Evolutionary conservation across 2,888 invertebrate species (phyloP).

Genomic region (Anticlea derivata): DNA sequence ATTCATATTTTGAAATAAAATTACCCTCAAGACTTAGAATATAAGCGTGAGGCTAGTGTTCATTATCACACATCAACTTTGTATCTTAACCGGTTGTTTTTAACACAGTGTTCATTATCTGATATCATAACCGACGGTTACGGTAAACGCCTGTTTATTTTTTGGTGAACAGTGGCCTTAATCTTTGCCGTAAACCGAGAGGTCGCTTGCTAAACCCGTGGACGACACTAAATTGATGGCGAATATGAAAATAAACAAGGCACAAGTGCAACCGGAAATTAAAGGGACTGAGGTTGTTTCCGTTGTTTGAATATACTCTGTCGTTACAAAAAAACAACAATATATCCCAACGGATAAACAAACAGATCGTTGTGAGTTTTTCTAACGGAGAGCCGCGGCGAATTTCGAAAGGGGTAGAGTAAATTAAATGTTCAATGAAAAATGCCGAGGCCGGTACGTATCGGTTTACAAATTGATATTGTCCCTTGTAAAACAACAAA

Average conservation of each 20-base stretch:
- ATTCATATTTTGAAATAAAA: too few relatives aligned
- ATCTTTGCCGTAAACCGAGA: slow-evolving; percentile 15
- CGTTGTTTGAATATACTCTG: slow-evolving; percentile 44
- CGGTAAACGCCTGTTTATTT: too few relatives aligned
- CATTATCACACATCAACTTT: too few relatives aligned
- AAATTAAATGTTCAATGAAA: slow-evolving; percentile 34
- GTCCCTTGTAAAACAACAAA: neutral
- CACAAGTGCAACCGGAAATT: slow-evolving; percentile 67
- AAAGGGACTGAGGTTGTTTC: slow-evolving; percentile 59
- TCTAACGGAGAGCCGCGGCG: slow-evolving; percentile 27
- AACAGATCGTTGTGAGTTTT: slow-evolving; percentile 39
- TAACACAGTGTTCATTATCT: too few relatives aligned
- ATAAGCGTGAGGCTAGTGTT: too few relatives aligned
- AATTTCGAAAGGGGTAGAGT: slow-evolving; percentile 24
- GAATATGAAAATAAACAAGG: slow-evolving; percentile 60
- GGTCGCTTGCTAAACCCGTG: slow-evolving; percentile 33
- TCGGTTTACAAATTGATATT: slow-evolving; percentile 7
- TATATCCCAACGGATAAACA: slow-evolving; percentile 41
- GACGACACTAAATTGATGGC: slow-evolving; percentile 50
- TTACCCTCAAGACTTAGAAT: too few relatives aligned
- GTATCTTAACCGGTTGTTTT: too few relatives aligned
- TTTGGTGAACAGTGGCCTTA: too few relatives aligned
- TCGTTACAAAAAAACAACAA: slow-evolving; percentile 54
- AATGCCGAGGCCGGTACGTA: slow-evolving; percentile 1
- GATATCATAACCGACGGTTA: too few relatives aligned